Evolutionary conservation across 2,113 vertebrate species (phyloP), one percentile per base, ranked within the genome.

Genomic region (Ophiodon elongatus): DNA sequence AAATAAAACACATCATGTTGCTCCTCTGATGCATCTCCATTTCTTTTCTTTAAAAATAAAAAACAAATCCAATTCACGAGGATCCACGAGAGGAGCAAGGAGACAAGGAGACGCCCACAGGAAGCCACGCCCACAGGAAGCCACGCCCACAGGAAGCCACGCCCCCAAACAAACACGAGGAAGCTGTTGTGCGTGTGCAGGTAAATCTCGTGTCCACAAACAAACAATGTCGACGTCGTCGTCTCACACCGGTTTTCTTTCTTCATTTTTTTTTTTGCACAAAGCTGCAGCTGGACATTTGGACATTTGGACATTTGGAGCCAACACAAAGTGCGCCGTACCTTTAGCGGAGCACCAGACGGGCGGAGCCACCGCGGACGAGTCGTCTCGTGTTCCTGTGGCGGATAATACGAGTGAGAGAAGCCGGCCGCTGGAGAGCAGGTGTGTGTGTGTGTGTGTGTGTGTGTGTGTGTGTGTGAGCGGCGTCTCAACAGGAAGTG

Each of bases 331-430:
- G 78, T 37, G 59, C 31, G n/a, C 33, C 59, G 35, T 94, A 93
- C 91, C 91, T 92, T 84, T 47, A 2, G 71, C 85, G 67, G 83
- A 76, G 88, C 90, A 91, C 89, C 84, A 90, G 23, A 73, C 23
- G 84, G 85, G 47, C 13, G 83, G 77, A 67, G 75, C 77, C 87
- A 81, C 79, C 70, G 85, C 88, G 81, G 88, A 91, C 0, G 80
- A 68, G 83, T 94, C 93, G 41, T 93, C 94, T 76, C 87, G 76
- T 69, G 94, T 93, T 75, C 90, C 93, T 94, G 90, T 27, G 86
- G 85, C 79, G 79, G 85, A 93, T 33, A 35, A 89, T 69, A 88
- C 8, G 37, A 2, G 33, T 71, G n/a, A 86, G 39, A 73, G 79
- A 27, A n/a, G n/a, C n/a, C n/a, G n/a, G n/a, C n/a, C n/a, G n/a